A percentile compares a stretch with the other conserved stretches of the same genome.
Conservation (phyloP, 2,797 vertebrate species). For the Margarornis squamiger region DNA sequence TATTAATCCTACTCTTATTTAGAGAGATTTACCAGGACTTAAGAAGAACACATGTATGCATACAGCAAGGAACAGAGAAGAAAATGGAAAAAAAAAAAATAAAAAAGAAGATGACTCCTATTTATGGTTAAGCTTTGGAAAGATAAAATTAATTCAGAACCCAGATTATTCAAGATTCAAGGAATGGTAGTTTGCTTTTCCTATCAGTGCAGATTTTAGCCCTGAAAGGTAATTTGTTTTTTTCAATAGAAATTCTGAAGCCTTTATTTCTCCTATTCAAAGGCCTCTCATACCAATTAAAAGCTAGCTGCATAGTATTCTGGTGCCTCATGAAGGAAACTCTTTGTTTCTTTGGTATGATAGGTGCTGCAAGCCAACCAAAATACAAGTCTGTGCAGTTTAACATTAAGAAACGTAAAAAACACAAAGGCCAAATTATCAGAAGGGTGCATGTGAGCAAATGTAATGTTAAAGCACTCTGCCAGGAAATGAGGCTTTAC, state of each 20-base stretch:
- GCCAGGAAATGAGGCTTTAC: not conserved
- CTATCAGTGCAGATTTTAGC: constrained; percentile 17
- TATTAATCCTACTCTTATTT: constrained; percentile 62
- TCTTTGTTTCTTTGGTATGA: not conserved
- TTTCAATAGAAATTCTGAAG: constrained; percentile 23
- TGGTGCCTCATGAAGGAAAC: not conserved
- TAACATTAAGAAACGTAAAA: not conserved
- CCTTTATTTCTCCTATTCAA: constrained; percentile 26
- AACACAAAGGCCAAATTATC: not conserved
- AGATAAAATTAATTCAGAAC: constrained; percentile 51
- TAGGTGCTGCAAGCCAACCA: not conserved
- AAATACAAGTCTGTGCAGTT: not conserved
- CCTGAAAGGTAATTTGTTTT: not conserved
- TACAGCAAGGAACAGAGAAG: constrained; percentile 35
- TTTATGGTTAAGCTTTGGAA: constrained; percentile 57
- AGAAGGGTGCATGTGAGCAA: not conserved
- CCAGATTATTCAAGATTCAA: constrained; percentile 45
- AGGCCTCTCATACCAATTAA: constrained; percentile 6
- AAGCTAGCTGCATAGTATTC: not conserved
- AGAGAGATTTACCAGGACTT: constrained; percentile 47
- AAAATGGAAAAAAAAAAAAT: not conserved
- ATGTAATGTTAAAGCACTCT: not conserved
- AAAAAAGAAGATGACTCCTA: not conserved
- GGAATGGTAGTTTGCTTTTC: not conserved
- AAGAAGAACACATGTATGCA: constrained; percentile 23